Evolutionary conservation across 2,888 invertebrate species (phyloP), one percentile per base, ranked within the genome.

Genomic region (Fragum sueziense): DNA sequence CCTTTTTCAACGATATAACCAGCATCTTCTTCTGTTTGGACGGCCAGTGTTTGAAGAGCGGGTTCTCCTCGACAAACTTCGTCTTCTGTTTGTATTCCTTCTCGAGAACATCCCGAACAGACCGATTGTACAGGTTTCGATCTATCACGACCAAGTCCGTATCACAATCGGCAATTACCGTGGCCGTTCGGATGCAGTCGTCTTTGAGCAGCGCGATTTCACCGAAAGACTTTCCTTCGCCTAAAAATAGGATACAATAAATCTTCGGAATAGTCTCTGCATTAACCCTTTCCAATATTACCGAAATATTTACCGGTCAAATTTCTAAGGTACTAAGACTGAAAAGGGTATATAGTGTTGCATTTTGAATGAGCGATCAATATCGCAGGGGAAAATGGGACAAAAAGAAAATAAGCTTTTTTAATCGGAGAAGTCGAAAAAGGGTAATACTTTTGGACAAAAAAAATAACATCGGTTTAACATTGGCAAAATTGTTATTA

Each of bases 151-250:
- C 86, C 11, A 93, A 86, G 71, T 93, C 92, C 0, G 90, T 87
- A 14, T 82, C 82, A 6, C 88, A 88, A 72, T 91, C 90, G 7
- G 89, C 87, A 6, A 93, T 88, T 11, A 93, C 92, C 65, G 89
- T 90, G 1, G 93, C 93, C 7, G 92, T 93, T 9, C 93, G 87
- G 41, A 90, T 88, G 72, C 90, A 90, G 84, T 91, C 91, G 27
- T 90, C 88, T 27, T 88, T 90, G 25, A 93, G 83, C n/a, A 93
- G 85, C 0, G 93, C 92, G 3, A 93, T 89, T 79, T 93, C 93
- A 1, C 93, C 93, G 70, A 93, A 91, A 11, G 91, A 90, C 14
- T 90, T 88, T 4, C 92, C 92, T 25, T 90, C 90, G 20, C 87
- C 93, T 93, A 72, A 1, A 79, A 54, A 22, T 52, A 34, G 37